Base-by-base conservation (phyloP, 2,888 invertebrate genomes). In the Chromoteleia sp. region DNA sequence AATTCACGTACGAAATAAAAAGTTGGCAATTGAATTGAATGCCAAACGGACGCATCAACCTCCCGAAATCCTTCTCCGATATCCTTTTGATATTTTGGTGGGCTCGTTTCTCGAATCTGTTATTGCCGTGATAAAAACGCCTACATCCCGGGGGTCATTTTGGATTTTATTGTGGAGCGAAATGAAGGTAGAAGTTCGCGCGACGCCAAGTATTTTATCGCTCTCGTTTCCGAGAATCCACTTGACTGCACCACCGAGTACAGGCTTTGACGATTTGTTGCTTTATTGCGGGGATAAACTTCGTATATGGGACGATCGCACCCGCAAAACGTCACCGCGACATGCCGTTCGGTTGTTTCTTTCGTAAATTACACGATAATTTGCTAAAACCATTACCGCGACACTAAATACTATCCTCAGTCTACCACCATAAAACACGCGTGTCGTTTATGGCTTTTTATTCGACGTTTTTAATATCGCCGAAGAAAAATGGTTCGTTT, bases 81-180 rank as follows among this genome's bases (percentile, higher is more conserved):
- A 41, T 33, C 21, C 50, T 41, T 21, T 17, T 33, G 39, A 58
- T 43, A 58, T 71, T 71, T 73, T 52, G 58, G 50, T 67, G 75
- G 58, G 52, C 70, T 59, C 52, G 36, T 74, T 59, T 59, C 43
- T 75, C 19, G 74, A 61, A 73, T 73, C 67, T 65, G 29, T 83
- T 80, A 81, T 81, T 70, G 61, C 77, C 15, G 59, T 54, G 78
- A 83, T 83, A 81, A 83, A 83, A 77, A 75, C 83, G 83, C 83
- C 81, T 75, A 79, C 79, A 63, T 52, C 59, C 58, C 59, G 54
- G 61, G 73, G 68, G 15, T 61, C 48, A 33, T 76, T 81, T 70
- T 67, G 58, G 63, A 59, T 83, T 84, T 84, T 79, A 82, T 81
- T 63, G 79, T 75, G 50, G 41, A 63, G 41, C 39, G 54, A 70